phyloP scores from a whole-genome alignment of 2,797 vertebrate genomes.

The Chiroxiphia lanceolata region DNA sequence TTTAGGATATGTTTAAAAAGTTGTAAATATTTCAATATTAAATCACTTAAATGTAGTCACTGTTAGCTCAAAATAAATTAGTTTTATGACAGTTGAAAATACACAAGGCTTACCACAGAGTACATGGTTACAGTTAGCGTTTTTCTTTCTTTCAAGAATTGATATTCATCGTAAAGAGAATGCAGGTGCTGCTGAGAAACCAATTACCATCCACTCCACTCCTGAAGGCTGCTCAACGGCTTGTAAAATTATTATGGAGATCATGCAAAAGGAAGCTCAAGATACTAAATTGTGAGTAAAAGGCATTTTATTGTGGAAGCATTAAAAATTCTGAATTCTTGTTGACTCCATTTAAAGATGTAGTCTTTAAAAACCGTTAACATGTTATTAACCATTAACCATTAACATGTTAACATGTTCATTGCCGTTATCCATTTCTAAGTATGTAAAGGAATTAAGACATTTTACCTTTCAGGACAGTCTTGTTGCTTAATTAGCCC shows the following conservation, averaged over 20 bases:
- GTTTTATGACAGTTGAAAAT: not conserved
- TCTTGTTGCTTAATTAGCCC: not conserved
- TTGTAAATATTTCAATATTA: not conserved
- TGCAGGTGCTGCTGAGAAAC: conserved; percentile 96
- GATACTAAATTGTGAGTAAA: conserved; percentile 97
- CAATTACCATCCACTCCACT: conserved; percentile 97
- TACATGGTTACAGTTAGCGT: not conserved
- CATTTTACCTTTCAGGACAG: not conserved
- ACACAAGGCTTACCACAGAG: not conserved
- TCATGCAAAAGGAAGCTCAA: conserved; percentile 98
- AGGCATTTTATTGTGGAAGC: not conserved
- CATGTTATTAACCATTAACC: too few relatives aligned
- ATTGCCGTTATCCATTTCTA: not conserved
- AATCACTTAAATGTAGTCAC: not conserved
- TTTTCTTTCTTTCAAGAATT: conserved; percentile 80
- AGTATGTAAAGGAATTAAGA: not conserved
- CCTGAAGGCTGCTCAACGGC: conserved; percentile 94
- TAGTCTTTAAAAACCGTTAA: not conserved
- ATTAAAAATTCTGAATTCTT: not conserved
- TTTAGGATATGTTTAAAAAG: not conserved
- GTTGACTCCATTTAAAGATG: not conserved
- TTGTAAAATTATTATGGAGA: conserved; percentile 97
- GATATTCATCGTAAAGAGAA: conserved; percentile 99
- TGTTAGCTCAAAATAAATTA: not conserved
- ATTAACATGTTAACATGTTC: too few relatives aligned